These are phyloP conservation scores for Lasioglossum pauxillum DNA, from an alignment of 2,888 invertebrate genomes.

Conservation along the genomic window DNA sequence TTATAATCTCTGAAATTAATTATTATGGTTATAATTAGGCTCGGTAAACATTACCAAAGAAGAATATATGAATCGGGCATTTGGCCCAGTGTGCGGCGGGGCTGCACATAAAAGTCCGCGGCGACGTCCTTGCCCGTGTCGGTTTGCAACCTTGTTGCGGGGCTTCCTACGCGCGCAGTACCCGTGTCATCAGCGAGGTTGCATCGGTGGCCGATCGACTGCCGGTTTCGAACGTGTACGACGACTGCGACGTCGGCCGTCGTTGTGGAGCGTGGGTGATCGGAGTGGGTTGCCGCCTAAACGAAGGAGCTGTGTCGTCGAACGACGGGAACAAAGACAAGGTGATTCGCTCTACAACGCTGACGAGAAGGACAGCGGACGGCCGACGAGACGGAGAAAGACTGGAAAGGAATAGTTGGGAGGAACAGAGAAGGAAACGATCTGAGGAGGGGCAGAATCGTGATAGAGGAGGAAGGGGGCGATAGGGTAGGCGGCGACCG, in stretches of 20 bases:
- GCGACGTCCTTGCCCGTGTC: constrained; percentile 41
- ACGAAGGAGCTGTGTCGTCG: constrained; percentile 1
- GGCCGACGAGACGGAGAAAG: neutral
- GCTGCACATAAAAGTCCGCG: constrained; percentile 7
- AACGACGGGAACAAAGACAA: neutral
- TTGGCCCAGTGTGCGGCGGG: neutral
- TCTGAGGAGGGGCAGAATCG: constrained; percentile 33
- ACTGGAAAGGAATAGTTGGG: constrained; percentile 15
- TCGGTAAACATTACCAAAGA: no score
- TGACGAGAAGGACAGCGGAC: neutral
- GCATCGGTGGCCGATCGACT: neutral
- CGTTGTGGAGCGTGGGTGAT: constrained; percentile 22
- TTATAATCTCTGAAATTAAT: no score
- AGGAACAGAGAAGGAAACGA: constrained; percentile 25
- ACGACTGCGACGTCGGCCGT: neutral
- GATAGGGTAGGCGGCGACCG: constrained; percentile 79
- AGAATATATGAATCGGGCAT: no score
- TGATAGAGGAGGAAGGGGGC: constrained; percentile 35
- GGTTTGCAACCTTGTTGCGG: constrained; percentile 51
- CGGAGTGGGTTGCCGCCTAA: neutral
- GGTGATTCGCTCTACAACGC: no score
- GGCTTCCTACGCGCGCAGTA: constrained; percentile 1
- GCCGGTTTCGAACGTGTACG: neutral
- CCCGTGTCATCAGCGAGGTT: constrained; percentile 2
- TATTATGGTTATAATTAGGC: no score